Evolutionary conservation across 2,888 invertebrate genomes (phyloP).

Genomic region (Drosophila cyrtoloma): DNA sequence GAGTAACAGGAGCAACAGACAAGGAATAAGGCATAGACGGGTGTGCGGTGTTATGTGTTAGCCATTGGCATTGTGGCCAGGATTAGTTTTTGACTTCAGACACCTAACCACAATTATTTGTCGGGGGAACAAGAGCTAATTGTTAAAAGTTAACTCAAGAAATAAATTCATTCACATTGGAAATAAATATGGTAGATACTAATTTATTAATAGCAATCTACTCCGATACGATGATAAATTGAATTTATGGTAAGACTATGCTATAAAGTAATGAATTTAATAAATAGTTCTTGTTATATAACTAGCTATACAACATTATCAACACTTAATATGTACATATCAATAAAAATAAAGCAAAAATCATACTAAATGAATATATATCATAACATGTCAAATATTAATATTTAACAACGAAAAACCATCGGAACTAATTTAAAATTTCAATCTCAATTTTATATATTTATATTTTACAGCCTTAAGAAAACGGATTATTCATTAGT

Average conservation of each 20-base stretch:
- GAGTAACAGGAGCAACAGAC: neutral
- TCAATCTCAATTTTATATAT: neutral
- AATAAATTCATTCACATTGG: neutral
- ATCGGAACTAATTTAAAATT: neutral
- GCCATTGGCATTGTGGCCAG: constrained; percentile 20
- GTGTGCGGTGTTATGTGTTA: constrained; percentile 24
- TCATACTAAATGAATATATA: neutral
- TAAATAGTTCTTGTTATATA: neutral
- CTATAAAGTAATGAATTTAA: neutral
- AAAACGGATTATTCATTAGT: neutral
- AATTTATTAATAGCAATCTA: neutral
- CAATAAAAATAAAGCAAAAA: neutral
- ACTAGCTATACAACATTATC: neutral
- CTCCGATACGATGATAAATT: neutral
- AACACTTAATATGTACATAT: neutral
- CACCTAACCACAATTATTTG: neutral
- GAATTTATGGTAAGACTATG: neutral
- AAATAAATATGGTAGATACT: neutral
- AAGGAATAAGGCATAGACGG: constrained; percentile 4
- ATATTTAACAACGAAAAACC: neutral
- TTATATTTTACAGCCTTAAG: neutral
- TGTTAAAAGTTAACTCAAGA: neutral
- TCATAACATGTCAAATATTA: neutral
- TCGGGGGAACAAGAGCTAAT: neutral
- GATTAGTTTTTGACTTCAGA: constrained; percentile 33